A percentile compares a stretch with the other conserved stretches of the same genome.
These are phyloP conservation scores for Puffinus mauretanicus DNA, from an alignment of 2,113 vertebrate genomes.

Conservation along the genomic window DNA sequence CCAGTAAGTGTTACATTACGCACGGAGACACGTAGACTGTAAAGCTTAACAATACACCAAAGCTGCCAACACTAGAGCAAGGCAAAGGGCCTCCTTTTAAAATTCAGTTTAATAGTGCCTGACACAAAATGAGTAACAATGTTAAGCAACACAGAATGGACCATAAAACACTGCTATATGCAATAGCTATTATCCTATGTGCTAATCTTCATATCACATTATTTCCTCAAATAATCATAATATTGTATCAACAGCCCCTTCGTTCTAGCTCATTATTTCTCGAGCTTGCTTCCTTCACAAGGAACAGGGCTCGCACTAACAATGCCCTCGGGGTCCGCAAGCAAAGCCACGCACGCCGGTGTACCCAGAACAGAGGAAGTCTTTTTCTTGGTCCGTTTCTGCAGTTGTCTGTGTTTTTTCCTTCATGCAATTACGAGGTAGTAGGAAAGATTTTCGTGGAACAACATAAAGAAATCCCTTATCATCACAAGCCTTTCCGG, in stretches of 20 bases:
- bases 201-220: slow-evolving; percentile 62
- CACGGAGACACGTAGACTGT: slow-evolving; percentile 37
- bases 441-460: not conserved
- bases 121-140: slow-evolving; percentile 54
- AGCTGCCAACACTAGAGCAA: slow-evolving; percentile 21
- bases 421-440: not conserved
- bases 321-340: slow-evolving; percentile 20
- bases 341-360: accelerated
- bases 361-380: not conserved
- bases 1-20: slow-evolving; percentile 51
- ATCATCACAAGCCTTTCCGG: not conserved
- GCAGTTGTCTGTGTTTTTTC: not conserved
- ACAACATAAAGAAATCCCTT: not conserved
- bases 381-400: not conserved
- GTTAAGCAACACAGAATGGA: slow-evolving; percentile 57
- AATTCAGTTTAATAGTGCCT: slow-evolving; percentile 45
- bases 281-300: slow-evolving; percentile 7
- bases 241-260: slow-evolving; percentile 53
- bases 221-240: slow-evolving; percentile 68
- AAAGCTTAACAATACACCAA: slow-evolving; percentile 52
- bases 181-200: slow-evolving; percentile 55
- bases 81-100: slow-evolving; percentile 51
- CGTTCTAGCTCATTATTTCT: slow-evolving; percentile 39
- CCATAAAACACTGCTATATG: slow-evolving; percentile 56
- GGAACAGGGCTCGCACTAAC: slow-evolving; percentile 32